Evolutionary conservation across 2,797 vertebrate species (phyloP), one percentile per base, ranked within the genome.

Genomic region (Centropyge bicolor): DNA sequence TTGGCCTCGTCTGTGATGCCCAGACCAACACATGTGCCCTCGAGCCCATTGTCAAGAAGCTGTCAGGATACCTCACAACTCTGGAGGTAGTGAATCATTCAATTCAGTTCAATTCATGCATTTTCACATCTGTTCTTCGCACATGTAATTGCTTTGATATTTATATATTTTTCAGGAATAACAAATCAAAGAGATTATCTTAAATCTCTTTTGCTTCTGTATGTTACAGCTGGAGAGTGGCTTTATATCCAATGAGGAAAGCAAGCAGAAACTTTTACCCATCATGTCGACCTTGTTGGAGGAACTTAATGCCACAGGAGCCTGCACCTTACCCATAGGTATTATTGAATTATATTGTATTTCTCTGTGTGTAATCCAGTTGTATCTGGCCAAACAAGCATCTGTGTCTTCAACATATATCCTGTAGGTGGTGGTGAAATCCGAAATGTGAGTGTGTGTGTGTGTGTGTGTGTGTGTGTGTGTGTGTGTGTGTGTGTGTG

Each of bases 261-360:
- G 98, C 91, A 99, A 99, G 77, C 98, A 98, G 94, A 98, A 99
- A 86, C 93, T 99, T 88, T 94, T 99, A 81, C 97, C 97, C 22
- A 99, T 99, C 52, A 99, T 99, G 98, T 98, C 97, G 5, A 98
- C 98, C 70, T 92, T 99, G 85, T 92, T 99, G 88, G 97, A 99
- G 76, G 98, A 98, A 59, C 95, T 99, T 59, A 99, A 99, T 51
- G 97, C 97, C 45, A 97, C 95, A 6, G 98, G 98, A 86, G 97
- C 96, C 57, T 99, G 98, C 86, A 98, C 97, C 4, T 91, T 99
- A 54, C 98, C 98, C 11, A 99, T 99, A 74, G 97, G 97, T 98
- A 94, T 45, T 72, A 27, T 83, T 71, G 97, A 97, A 94, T 45
- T 72, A 27, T 83, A 70, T 45, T 20, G 31, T 69, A 19, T 54